Percentiles rank a stretch among this genome's conserved stretches.
These are phyloP conservation scores for Hyperoplus lanceolatus DNA, from an alignment of 2,797 vertebrate species.

Conservation along the genomic window DNA sequence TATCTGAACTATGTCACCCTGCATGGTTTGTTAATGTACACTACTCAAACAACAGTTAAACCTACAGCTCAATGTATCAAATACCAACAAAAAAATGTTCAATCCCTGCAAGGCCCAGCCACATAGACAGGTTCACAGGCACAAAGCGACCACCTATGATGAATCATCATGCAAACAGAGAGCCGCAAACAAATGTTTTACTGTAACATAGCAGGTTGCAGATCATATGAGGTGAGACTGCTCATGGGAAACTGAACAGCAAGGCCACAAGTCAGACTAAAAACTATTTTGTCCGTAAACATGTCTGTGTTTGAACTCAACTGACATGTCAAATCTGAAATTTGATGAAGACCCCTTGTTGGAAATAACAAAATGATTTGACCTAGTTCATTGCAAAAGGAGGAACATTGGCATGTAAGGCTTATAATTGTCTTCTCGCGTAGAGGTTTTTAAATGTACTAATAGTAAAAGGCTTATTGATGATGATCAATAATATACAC, in stretches of 20 bases:
- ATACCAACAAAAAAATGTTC: constrained; percentile 33
- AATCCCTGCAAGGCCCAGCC: constrained; percentile 18
- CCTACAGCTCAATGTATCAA: constrained; percentile 40
- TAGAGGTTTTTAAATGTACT: background rate
- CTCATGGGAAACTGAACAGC: constrained; percentile 54
- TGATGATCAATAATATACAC: constrained; percentile 37
- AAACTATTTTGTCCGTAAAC: background rate
- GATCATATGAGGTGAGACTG: constrained; percentile 48
- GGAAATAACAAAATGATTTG: background rate
- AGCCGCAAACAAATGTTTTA: constrained; percentile 47
- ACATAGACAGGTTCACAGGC: constrained; percentile 40
- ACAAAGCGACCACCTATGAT: constrained; percentile 44
- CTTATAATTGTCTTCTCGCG: background rate
- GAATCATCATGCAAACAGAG: constrained; percentile 74
- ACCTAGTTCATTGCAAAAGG: background rate
- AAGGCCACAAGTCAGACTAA: constrained; percentile 7
- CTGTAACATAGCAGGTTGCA: constrained; percentile 40
- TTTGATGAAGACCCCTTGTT: background rate
- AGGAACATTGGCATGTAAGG: background rate
- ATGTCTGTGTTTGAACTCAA: constrained; percentile 27
- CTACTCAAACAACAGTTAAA: constrained; percentile 40
- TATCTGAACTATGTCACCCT: constrained; percentile 37
- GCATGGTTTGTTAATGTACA: constrained; percentile 47
- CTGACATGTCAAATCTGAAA: background rate
- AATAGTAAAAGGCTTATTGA: constrained; percentile 1